Percentiles rank a stretch among this genome's conserved stretches.
Conservation (phyloP, 2,888 invertebrate species). For the Drosophila planitibia region DNA sequence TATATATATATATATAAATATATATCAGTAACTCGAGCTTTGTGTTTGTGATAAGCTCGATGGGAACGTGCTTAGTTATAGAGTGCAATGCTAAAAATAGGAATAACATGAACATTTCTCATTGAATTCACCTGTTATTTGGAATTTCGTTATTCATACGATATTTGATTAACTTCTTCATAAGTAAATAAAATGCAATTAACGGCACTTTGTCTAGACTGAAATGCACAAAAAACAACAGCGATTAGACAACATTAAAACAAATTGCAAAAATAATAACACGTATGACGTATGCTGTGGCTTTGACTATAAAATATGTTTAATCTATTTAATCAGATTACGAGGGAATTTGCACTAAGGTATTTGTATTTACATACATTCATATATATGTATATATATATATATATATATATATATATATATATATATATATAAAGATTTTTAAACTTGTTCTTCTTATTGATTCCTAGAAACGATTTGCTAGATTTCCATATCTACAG, state of each 20-base stretch:
- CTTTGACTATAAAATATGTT: not conserved
- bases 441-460: not conserved
- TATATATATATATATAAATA: not conserved
- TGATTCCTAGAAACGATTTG: not conserved
- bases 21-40: constrained; percentile 9
- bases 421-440: too few species aligned
- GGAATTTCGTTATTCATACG: not conserved
- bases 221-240: not conserved
- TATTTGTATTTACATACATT: not conserved
- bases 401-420: not conserved
- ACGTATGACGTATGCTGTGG: not conserved
- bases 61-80: constrained; percentile 7
- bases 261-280: not conserved
- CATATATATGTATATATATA: not conserved
- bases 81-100: constrained; percentile 3
- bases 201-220: not conserved
- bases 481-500: not conserved
- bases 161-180: not conserved
- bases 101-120: not conserved
- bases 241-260: not conserved
- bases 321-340: constrained; percentile 5
- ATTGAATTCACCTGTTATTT: not conserved
- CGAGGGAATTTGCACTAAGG: not conserved
- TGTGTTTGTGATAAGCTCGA: constrained; percentile 7
- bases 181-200: not conserved